Conservation (phyloP, 2,888 invertebrate genomes). For the Aphidius colemani region DNA sequence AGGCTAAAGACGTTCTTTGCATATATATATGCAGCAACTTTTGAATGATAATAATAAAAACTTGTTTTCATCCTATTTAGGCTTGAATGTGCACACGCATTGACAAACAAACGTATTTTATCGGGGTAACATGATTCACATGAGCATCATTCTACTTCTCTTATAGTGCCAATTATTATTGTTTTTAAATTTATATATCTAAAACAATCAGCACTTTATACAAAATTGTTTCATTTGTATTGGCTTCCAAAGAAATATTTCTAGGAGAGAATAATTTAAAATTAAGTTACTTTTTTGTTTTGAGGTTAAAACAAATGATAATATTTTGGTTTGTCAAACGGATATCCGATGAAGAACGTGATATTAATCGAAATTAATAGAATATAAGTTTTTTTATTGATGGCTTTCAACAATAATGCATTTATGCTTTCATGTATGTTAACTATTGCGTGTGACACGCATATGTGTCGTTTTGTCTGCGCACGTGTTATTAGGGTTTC, state of each 20-base stretch:
- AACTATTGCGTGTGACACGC: slow-evolving; percentile 45
- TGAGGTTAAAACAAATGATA: too few species aligned
- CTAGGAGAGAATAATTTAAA: too few species aligned
- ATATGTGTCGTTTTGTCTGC: slow-evolving; percentile 50
- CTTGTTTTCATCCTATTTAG: slow-evolving; percentile 14
- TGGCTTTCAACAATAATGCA: background rate
- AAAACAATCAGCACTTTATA: too few species aligned
- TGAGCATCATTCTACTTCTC: background rate
- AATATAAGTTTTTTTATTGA: slow-evolving; percentile 1
- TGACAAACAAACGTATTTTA: slow-evolving; percentile 50
- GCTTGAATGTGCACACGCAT: slow-evolving; percentile 48
- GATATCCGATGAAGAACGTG: background rate
- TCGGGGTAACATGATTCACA: slow-evolving; percentile 53
- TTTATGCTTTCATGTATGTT: background rate
- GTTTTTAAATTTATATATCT: too few species aligned
- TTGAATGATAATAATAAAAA: too few species aligned
- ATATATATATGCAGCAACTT: too few species aligned
- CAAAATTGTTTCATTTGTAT: too few species aligned
- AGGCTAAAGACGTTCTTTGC: too few species aligned
- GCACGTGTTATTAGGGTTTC: slow-evolving; percentile 56
- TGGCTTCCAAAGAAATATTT: too few species aligned
- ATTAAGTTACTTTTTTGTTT: too few species aligned
- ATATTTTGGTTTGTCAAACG: too few species aligned
- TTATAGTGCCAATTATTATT: too few species aligned
- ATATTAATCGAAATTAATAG: background rate